A percentile compares a stretch with the other conserved stretches of the same genome.
These are phyloP conservation scores for Leptinotarsa lineolata DNA, from an alignment of 1,140 invertebrate species.

Conservation along the genomic window DNA sequence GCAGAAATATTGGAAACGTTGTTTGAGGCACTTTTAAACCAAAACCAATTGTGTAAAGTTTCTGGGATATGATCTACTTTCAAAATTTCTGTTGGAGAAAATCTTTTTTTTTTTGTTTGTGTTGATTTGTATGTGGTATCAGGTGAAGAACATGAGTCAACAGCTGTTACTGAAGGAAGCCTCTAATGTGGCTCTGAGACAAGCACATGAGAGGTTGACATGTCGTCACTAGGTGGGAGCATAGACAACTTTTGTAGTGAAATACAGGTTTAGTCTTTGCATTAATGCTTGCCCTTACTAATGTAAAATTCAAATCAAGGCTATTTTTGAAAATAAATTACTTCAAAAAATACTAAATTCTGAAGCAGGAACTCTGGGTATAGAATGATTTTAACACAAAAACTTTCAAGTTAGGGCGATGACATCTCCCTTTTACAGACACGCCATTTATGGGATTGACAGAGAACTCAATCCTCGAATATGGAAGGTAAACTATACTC, in stretches of 20 bases:
- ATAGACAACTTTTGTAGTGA: slow-evolving; percentile 10
- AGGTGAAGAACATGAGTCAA: slow-evolving; percentile 40
- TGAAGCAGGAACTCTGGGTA: too few relatives aligned
- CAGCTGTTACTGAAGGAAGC: slow-evolving; percentile 40
- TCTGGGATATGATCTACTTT: background rate
- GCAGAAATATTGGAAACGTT: slow-evolving; percentile 6
- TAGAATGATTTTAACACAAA: too few relatives aligned
- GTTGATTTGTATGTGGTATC: slow-evolving; percentile 27
- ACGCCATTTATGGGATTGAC: too few relatives aligned
- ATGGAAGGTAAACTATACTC: too few relatives aligned
- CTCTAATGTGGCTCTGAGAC: slow-evolving; percentile 37
- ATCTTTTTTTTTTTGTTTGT: slow-evolving; percentile 5
- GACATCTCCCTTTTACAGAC: too few relatives aligned
- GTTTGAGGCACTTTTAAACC: background rate
- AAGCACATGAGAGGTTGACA: slow-evolving; percentile 38
- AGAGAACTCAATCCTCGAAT: too few relatives aligned
- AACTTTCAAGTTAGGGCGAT: too few relatives aligned
- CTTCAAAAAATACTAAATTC: too few relatives aligned
- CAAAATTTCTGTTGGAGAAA: slow-evolving; percentile 9
- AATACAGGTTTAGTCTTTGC: slow-evolving; percentile 12
- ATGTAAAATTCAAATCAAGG: background rate
- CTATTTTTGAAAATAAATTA: background rate
- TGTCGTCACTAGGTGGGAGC: slow-evolving; percentile 14
- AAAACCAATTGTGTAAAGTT: background rate
- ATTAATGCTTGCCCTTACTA: background rate